Conservation (phyloP, 1,140 invertebrate genomes). For the Teleopsis dalmanni region DNA sequence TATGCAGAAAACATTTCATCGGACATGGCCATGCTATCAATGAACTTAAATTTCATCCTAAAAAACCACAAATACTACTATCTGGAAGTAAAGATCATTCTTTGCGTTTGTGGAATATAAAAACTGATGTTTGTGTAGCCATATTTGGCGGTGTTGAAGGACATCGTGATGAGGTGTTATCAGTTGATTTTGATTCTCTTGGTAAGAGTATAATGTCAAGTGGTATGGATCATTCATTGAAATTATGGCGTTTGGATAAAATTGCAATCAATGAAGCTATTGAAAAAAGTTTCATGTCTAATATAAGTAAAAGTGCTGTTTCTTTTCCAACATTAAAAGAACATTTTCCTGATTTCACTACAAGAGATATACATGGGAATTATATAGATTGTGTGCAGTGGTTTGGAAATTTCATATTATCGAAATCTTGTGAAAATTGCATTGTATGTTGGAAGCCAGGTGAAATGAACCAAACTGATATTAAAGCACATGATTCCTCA, state of each 20-base stretch:
- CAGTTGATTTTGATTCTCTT: constrained; percentile 85
- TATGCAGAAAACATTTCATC: constrained; percentile 86
- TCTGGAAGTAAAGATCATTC: constrained; percentile 96
- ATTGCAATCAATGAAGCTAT: constrained; percentile 78
- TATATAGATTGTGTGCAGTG: constrained; percentile 97
- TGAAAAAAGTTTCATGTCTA: constrained; percentile 76
- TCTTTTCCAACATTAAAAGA: constrained; percentile 86
- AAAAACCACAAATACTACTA: constrained; percentile 77
- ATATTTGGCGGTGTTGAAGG: constrained; percentile 97
- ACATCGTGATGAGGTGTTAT: constrained; percentile 92
- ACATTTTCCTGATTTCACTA: constrained; percentile 95
- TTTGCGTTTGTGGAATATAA: constrained; percentile 89
- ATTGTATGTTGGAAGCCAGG: constrained; percentile 53
- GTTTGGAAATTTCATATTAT: constrained; percentile 92
- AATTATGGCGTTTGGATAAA: constrained; percentile 85
- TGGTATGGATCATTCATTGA: constrained; percentile 96
- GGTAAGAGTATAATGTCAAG: constrained; percentile 89
- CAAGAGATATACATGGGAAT: constrained; percentile 93
- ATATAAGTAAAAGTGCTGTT: constrained; percentile 60
- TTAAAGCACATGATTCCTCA: constrained; percentile 26
- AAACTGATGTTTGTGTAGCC: constrained; percentile 87
- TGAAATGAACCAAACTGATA: constrained; percentile 19
- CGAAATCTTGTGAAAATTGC: constrained; percentile 97
- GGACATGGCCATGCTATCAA: constrained; percentile 84
- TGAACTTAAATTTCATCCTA: constrained; percentile 89